Evolutionary conservation across 2,113 vertebrate species (phyloP), one percentile per base, ranked within the genome.

Genomic region (Trichechus manatus): DNA sequence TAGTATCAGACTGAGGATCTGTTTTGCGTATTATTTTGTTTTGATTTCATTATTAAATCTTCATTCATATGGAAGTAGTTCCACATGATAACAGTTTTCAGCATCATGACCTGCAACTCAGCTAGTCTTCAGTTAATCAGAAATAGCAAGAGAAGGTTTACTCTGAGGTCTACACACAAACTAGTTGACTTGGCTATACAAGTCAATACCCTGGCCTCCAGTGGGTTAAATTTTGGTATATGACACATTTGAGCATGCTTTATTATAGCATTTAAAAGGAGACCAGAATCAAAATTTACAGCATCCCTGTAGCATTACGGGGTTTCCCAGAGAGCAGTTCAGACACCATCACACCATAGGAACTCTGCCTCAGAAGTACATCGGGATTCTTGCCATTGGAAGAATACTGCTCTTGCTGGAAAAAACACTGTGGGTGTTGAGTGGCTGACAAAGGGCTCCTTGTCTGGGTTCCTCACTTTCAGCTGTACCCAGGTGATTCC

Each of bases 271-370:
- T 66, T 64, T 87, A 25, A n/a, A 84, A 44, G 29, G 14, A 82
- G 78, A 25, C 64, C 50, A 33, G 47, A 94, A 39, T 79, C 47
- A 53, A 17, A 64, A 29, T 42, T 9, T 44, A 61, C 22, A 53
- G 19, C 72, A 74, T 9, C 27, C 68, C 7, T 74, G 29, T 29
- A 29, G 77, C 31, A 1, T 75, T 22, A 13, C 0, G 1, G 44
- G 77, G 25, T 27, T 50, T 23, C 66, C 61, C 8, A 0, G 72
- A 68, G 68, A 87, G 20, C 27, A 7, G 20, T 23, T 68, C 8
- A 5, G 80, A 33, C 6, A 19, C 36, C 5, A 1, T 15, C 4
- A 17, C 29, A 2, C 29, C 23, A 0, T 9, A 1, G 64, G 53
- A 42, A 50, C 5, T 2, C 5, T 47, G 1, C 31, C 59, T 36